Percentiles rank a stretch among this genome's conserved stretches.
These are phyloP conservation scores for Polia nebulosa DNA, from an alignment of 2,888 invertebrate species.

Conservation along the genomic window DNA sequence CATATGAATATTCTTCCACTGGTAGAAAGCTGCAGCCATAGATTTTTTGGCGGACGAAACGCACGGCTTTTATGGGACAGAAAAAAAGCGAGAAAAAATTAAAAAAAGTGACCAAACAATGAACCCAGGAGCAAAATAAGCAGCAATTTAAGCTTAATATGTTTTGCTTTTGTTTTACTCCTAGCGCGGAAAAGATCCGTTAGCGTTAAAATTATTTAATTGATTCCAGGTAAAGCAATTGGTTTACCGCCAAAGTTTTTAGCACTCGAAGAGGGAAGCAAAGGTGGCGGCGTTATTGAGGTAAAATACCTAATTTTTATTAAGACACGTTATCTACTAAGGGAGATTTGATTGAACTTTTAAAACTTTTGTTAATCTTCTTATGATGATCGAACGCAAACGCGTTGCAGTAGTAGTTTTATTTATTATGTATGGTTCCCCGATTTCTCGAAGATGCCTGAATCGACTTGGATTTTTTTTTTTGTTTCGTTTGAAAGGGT, in stretches of 20 bases:
- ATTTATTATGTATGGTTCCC: too few species aligned
- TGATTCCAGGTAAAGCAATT: slow-evolving; percentile 95
- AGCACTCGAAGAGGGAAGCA: slow-evolving; percentile 95
- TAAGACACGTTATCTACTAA: too few species aligned
- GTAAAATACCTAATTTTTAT: slow-evolving; percentile 85
- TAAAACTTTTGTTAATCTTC: background rate
- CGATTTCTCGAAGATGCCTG: too few species aligned
- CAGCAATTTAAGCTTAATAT: background rate
- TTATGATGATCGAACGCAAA: background rate
- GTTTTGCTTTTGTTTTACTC: background rate
- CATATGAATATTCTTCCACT: too few species aligned
- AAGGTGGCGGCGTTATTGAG: slow-evolving; percentile 98
- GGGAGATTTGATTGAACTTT: background rate
- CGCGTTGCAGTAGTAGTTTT: background rate
- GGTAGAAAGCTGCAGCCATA: too few species aligned
- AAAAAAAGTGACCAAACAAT: background rate
- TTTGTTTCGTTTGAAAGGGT: too few species aligned
- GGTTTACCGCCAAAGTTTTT: slow-evolving; percentile 97
- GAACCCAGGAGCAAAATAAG: background rate
- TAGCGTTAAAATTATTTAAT: too few species aligned
- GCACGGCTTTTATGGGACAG: too few species aligned
- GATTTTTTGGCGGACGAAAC: too few species aligned
- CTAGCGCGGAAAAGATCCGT: background rate
- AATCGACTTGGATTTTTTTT: too few species aligned
- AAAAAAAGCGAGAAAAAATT: background rate